A percentile compares a stretch with the other conserved stretches of the same genome.
Evolutionary conservation across 2,888 invertebrate species (phyloP).

Genomic region (Odontothrips loti): DNA sequence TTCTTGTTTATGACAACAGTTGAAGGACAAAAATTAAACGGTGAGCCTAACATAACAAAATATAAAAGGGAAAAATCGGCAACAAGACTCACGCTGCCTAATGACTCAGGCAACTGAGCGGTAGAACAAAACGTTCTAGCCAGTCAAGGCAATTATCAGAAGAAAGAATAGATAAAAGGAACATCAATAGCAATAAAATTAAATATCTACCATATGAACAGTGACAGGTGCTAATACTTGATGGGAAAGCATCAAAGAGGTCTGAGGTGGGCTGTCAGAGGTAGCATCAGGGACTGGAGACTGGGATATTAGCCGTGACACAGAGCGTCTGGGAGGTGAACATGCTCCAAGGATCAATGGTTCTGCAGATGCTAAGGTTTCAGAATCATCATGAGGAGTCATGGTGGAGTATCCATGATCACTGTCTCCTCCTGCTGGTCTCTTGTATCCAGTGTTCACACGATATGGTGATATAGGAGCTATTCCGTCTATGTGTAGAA

Average conservation of each 20-base stretch:
- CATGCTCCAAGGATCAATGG: not conserved
- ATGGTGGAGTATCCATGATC: constrained; percentile 94
- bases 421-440: constrained; percentile 73
- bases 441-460: constrained; percentile 73
- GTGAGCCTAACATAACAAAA: not conserved
- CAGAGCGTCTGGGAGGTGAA: not conserved
- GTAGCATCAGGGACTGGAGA: constrained; percentile 57
- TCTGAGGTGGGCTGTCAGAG: constrained; percentile 54
- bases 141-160: not conserved
- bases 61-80: no score
- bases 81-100: not conserved
- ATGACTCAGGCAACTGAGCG: no score
- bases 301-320: constrained; percentile 46
- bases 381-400: constrained; percentile 87
- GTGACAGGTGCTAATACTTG: constrained; percentile 81
- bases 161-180: not conserved
- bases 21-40: not conserved
- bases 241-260: constrained; percentile 48
- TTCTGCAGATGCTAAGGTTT: constrained; percentile 71
- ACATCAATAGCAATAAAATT: constrained; percentile 41
- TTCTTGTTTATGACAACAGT: not conserved
- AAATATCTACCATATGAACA: constrained; percentile 83
- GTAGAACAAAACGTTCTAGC: not conserved
- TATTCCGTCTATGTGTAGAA: constrained; percentile 53
- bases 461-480: constrained; percentile 82